Base-by-base conservation (phyloP, 2,888 invertebrate genomes). In the Cyrtodaria siliqua region DNA sequence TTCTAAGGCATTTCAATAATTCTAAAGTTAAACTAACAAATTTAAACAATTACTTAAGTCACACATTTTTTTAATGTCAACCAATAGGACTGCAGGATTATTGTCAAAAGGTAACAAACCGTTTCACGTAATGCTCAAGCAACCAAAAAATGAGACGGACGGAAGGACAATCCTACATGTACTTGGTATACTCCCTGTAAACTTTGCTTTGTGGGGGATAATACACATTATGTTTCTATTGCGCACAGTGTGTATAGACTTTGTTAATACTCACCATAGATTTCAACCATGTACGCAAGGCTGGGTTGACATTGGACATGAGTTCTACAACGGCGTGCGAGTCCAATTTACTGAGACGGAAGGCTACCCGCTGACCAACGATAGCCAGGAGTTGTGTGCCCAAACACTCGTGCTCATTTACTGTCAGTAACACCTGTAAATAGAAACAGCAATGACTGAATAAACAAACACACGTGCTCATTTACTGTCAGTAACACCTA, bases 291-390 rank as follows among this genome's bases (percentile, higher is more conserved):
- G 95, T 95, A 52, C 96, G 95, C 0, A 98, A 93, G 27, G 95
- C 94, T 3, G 97, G 96, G 71, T 96, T 96, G 79, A 97, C 95
- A 6, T 96, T 95, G 0, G 96, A 95, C 52, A 97, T 95, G 94
- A 95, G 96, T 91, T 94, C 95, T 83, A 94, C 95, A 86, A 95
- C 90, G 53, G 83, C 94, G 90, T 91, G 82, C 6, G 87, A 84
- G 53, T 90, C 90, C 18, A 87, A 82, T 23, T 94, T 93, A 79
- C 92, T 95, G 73, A 95, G 95, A 85, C 94, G 95, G 85, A 95
- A 94, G 20, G 89, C 88, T 74, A 98, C 93, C 81, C 98, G 94
- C 90, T 96, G 96, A 6, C 96, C 97, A n/a, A 96, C 96, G 64
- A 98, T 95, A 27, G 96, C 95, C 27, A 98, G 93, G 71, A 98